These are phyloP conservation scores for Xylophagus ater DNA, from an alignment of 2,888 invertebrate genomes.

Conservation along the genomic window DNA sequence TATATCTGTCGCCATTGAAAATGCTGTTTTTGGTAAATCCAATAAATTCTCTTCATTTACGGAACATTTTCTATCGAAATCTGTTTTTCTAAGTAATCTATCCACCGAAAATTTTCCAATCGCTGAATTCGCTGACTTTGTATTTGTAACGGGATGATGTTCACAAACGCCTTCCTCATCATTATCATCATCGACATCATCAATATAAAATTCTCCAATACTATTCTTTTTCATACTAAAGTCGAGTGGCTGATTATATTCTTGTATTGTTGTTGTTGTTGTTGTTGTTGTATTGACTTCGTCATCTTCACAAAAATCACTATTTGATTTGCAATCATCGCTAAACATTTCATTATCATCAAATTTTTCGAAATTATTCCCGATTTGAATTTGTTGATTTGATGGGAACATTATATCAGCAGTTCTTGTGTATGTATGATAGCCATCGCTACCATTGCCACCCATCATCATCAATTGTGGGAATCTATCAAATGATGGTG, in stretches of 20 bases:
- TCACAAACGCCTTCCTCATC: no score
- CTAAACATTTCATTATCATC: conserved; percentile 14
- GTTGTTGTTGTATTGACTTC: conserved; percentile 23
- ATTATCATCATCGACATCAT: no score
- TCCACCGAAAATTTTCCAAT: conserved; percentile 7
- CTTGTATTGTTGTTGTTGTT: no score
- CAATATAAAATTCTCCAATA: no score
- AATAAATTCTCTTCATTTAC: conserved; percentile 4
- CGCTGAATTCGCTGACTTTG: not conserved
- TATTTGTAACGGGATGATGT: no score
- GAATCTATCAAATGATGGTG: conserved; percentile 61
- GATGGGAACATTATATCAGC: conserved; percentile 17
- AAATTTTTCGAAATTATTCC: not conserved
- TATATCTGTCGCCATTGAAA: no score
- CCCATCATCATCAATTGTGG: conserved; percentile 48
- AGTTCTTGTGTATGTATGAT: conserved; percentile 32
- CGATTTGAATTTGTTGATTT: conserved; percentile 1
- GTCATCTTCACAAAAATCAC: conserved; percentile 22
- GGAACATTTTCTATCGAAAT: not conserved
- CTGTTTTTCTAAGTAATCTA: conserved; percentile 3
- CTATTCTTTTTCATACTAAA: conserved; percentile 34
- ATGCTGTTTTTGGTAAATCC: conserved; percentile 10
- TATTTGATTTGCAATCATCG: conserved; percentile 14
- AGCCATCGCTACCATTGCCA: conserved; percentile 44
- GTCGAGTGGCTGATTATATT: conserved; percentile 32